Conservation (phyloP, 2,113 vertebrate species). For the Uria lomvia region DNA sequence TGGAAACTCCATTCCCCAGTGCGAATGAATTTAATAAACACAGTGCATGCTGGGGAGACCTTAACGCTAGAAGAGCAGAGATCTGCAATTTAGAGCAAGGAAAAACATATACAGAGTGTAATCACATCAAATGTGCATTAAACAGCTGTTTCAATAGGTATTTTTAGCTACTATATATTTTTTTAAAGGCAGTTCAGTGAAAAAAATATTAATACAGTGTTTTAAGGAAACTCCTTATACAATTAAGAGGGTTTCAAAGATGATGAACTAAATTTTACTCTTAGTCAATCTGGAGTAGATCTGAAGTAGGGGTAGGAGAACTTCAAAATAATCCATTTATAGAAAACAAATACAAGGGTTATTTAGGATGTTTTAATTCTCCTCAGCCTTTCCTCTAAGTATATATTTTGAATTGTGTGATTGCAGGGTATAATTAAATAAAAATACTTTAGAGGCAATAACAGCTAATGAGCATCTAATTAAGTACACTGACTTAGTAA, state of each 20-base stretch:
- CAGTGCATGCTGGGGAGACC: neutral
- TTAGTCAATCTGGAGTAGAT: neutral
- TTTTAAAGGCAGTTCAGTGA: neutral
- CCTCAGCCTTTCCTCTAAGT: neutral
- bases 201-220: neutral
- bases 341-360: neutral
- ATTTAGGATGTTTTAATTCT: neutral
- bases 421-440: neutral
- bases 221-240: neutral
- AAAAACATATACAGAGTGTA: conserved; percentile 18
- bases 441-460: neutral
- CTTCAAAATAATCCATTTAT: neutral
- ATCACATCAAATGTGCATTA: conserved; percentile 32
- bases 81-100: neutral
- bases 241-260: neutral
- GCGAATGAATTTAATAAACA: neutral
- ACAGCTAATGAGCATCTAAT: neutral
- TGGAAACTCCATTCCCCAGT: neutral
- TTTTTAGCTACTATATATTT: neutral
- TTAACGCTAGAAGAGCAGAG: neutral
- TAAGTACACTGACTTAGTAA: neutral
- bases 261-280: neutral
- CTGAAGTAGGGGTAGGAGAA: neutral
- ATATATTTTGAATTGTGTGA: neutral
- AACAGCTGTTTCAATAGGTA: conserved; percentile 30